Percentiles rank a stretch among this genome's conserved stretches.
phyloP scores from a whole-genome alignment of 2,113 vertebrate genomes.

The Equus quagga region DNA sequence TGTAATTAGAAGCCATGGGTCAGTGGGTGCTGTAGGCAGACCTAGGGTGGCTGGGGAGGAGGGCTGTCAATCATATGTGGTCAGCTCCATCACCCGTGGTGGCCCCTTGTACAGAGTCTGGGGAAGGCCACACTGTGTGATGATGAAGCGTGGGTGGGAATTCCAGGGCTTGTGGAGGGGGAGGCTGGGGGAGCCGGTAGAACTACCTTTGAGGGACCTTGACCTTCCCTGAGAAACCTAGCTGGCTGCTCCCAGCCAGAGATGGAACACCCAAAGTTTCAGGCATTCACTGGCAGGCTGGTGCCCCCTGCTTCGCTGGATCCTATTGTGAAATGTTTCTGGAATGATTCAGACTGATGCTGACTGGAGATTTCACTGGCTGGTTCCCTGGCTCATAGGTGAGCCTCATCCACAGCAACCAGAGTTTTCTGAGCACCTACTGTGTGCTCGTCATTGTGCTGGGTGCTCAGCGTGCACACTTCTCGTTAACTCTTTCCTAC shows the following conservation, averaged over 20 bases:
- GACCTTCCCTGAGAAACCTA: background rate
- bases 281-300: background rate
- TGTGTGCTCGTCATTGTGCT: background rate
- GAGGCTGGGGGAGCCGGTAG: background rate
- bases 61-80: no score
- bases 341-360: no score
- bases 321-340: background rate
- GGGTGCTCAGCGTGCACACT: no score
- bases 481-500: background rate
- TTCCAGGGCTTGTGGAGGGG: background rate
- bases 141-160: background rate
- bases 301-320: no score
- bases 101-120: background rate
- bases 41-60: background rate
- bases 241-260: background rate
- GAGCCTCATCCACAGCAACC: background rate
- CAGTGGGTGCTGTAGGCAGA: background rate
- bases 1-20: background rate
- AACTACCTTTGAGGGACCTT: background rate
- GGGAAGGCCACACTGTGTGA: background rate
- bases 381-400: background rate
- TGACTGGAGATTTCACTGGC: fast-evolving
- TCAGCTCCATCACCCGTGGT: background rate
- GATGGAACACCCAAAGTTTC: background rate
- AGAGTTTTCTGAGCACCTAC: background rate